Evolutionary conservation across 2,797 vertebrate species (phyloP).

Genomic region (Phoxinus dragarum): DNA sequence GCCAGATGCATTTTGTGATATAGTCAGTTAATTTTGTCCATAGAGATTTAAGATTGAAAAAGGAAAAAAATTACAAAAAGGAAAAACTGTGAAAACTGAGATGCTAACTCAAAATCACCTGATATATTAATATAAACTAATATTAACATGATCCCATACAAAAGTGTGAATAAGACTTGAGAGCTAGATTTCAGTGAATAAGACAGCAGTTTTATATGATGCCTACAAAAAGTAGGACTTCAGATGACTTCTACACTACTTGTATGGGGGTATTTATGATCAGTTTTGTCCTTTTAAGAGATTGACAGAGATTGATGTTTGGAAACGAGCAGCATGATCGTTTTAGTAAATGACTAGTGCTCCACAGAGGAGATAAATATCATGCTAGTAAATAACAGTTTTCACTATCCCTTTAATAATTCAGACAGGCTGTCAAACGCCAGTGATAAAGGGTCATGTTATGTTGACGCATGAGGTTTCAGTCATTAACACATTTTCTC

Average conservation of each 20-base stretch:
- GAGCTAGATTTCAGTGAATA: not conserved
- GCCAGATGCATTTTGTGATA: not conserved
- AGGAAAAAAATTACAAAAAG: not conserved
- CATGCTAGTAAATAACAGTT: not conserved
- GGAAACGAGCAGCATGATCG: not conserved
- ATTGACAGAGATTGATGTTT: not conserved
- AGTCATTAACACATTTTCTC: constrained; percentile 8
- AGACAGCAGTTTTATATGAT: too few relatives aligned
- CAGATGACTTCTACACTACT: not conserved
- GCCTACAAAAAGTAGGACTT: too few relatives aligned
- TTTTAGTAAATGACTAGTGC: not conserved
- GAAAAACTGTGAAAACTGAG: too few relatives aligned
- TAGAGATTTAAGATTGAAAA: not conserved
- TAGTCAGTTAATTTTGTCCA: not conserved
- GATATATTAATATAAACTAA: too few relatives aligned
- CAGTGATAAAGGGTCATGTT: not conserved
- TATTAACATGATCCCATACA: too few relatives aligned
- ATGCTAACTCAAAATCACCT: not conserved
- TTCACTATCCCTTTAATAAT: not conserved
- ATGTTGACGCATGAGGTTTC: not conserved
- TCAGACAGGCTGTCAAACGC: not conserved
- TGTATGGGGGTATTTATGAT: not conserved
- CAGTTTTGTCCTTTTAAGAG: not conserved
- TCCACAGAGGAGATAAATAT: not conserved
- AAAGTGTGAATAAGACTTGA: not conserved